Base-by-base conservation (phyloP, 37 sponge, comb jelly and placozoan species). In the Ephydatia muelleri region DNA sequence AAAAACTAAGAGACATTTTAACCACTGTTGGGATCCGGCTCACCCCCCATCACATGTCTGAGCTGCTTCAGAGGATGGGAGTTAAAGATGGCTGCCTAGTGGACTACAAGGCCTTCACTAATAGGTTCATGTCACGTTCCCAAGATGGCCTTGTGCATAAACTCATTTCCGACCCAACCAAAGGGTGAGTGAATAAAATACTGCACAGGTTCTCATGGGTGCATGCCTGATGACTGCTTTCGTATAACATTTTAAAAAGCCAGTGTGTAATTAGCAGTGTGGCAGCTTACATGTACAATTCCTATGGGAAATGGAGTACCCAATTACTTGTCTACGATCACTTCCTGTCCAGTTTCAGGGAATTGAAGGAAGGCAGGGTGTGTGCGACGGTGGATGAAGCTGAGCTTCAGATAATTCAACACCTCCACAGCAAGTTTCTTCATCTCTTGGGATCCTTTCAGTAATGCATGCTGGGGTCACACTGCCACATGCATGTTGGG, bases 391-490 rank as follows among this genome's bases (percentile, higher is more conserved):
- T 73, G n/a, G 65, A 32, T 33, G 89, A 89, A 35, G 82, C 83
- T 35, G 80, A 89, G 47, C n/a, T 22, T 29, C 65, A 67, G 30
- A 68, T 89, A 26, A 76, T 89, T 0, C 19, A 68, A 66, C 67
- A 84, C 19, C 75, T 89, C 21, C 84, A 89, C 34, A 49, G 27
- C 29, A 80, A 89, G 70, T 89, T 89, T 43, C 89, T 89, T 26
- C 29, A 69, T 16, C 39, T 89, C 30, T 36, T 89, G 27, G 78
- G 67, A 16, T 69, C 74, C 23, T 84, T 89, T 49, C 84, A 80
- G 85, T 86, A 43, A 75, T 43, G 25, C 66, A 16, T 57, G 16
- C 12, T 57, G 16, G 1, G 19, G 12, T 11, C 57, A 5, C 14
- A n/a, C 57, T 57, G 57, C 16, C 1, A 0, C 16, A 57, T 57